phyloP scores from a whole-genome alignment of 1,140 invertebrate species.

The Drosophila carrolli region DNA sequence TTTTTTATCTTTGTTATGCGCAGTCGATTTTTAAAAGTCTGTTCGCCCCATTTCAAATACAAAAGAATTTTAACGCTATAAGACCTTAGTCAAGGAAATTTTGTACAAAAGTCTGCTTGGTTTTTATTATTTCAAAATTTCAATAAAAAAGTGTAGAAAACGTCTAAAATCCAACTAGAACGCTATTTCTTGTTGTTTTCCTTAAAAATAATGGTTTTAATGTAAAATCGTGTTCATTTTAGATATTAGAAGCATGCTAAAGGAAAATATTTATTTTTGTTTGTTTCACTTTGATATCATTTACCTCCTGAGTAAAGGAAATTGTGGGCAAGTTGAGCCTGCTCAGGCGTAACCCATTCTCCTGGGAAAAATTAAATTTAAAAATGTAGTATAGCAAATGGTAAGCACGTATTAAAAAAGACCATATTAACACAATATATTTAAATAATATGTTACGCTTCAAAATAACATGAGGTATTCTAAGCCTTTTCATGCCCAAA shows the following conservation, averaged over 20 bases:
- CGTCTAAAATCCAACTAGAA: neutral
- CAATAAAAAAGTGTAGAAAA: no score
- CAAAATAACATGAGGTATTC: neutral
- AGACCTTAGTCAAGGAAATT: no score
- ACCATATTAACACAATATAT: neutral
- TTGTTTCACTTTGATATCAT: slow-evolving; percentile 26
- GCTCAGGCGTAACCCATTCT: slow-evolving; percentile 90
- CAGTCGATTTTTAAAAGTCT: no score
- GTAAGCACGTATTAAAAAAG: neutral
- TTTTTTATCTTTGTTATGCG: no score
- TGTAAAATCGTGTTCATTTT: neutral
- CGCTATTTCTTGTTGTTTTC: neutral
- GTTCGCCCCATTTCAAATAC: no score
- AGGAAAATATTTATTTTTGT: slow-evolving; percentile 27
- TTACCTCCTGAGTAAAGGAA: slow-evolving; percentile 93
- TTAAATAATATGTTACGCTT: neutral
- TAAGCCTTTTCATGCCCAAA: no score
- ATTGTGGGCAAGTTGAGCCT: slow-evolving; percentile 92
- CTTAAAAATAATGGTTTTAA: neutral
- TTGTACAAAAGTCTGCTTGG: no score
- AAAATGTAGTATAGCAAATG: slow-evolving; percentile 44
- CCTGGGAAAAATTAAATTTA: slow-evolving; percentile 85
- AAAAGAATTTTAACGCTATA: no score
- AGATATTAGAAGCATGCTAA: slow-evolving; percentile 39
- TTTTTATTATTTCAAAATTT: no score